phyloP scores from a whole-genome alignment of 2,113 vertebrate genomes.

The Prunella fulvescens region DNA sequence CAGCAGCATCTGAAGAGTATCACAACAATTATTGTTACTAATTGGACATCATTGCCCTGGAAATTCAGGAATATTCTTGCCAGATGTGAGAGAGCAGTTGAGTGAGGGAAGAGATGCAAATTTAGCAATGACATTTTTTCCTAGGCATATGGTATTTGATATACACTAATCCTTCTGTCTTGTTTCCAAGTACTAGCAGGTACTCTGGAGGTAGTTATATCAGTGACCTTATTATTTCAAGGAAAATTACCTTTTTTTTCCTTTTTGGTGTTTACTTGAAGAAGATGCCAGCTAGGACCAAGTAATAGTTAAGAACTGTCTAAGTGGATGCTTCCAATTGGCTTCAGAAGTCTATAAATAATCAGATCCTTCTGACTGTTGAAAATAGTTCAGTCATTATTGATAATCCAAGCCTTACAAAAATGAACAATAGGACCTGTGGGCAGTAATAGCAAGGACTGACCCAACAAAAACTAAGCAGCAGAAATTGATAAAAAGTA shows the following conservation, averaged over 20 bases:
- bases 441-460: background rate
- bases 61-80: background rate
- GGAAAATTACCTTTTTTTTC: background rate
- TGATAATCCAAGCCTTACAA: background rate
- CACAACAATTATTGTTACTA: background rate
- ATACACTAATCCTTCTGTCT: background rate
- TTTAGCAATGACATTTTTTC: background rate
- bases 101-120: background rate
- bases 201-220: background rate
- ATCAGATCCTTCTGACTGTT: background rate
- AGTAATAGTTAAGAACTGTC: background rate
- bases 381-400: background rate
- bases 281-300: background rate
- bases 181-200: background rate
- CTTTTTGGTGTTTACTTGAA: background rate
- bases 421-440: background rate
- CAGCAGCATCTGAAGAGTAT: background rate
- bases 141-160: background rate
- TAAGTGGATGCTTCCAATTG: background rate
- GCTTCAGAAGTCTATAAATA: background rate
- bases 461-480: background rate
- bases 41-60: background rate
- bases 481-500: background rate
- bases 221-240: background rate
- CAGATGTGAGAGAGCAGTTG: background rate